Percentiles rank a stretch among this genome's conserved stretches.
Conservation (phyloP, 2,797 vertebrate species). For the Chlorospingus semifuscus region DNA sequence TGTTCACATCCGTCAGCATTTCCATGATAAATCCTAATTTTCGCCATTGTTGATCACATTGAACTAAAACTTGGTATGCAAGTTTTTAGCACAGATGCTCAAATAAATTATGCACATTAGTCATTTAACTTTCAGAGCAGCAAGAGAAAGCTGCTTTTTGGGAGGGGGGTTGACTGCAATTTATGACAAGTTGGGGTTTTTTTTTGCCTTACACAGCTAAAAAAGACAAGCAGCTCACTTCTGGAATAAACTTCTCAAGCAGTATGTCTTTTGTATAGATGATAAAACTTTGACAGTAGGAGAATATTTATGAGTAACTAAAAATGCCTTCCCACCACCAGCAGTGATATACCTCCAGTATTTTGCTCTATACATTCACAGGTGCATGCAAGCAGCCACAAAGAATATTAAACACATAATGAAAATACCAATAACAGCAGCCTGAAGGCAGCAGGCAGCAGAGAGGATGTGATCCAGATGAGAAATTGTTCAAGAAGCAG, state of each 20-base stretch:
- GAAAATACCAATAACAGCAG: not conserved
- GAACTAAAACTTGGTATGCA: constrained; percentile 73
- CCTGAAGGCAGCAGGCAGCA: not conserved
- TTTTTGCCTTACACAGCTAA: constrained; percentile 62
- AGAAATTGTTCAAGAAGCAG: not conserved
- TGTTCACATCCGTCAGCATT: constrained; percentile 73
- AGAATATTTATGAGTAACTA: not conserved
- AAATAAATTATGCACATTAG: constrained; percentile 76
- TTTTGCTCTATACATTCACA: not conserved
- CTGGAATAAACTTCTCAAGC: constrained; percentile 30
- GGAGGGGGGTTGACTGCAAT: constrained; percentile 19
- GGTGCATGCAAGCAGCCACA: not conserved
- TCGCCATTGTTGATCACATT: constrained; percentile 72
- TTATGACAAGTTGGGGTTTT: not conserved
- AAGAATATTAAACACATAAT: not conserved
- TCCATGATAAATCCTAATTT: constrained; percentile 75
- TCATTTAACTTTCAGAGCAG: constrained; percentile 69
- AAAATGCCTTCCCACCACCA: not conserved
- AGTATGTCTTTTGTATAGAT: not conserved
- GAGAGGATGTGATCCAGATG: not conserved
- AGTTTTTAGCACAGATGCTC: constrained; percentile 74
- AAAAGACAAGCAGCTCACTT: constrained; percentile 51
- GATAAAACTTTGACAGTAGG: not conserved
- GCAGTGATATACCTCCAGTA: not conserved
- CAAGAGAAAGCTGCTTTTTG: constrained; percentile 49